A percentile compares a stretch with the other conserved stretches of the same genome.
Evolutionary conservation across 2,113 vertebrate genomes (phyloP).

Genomic region (Lanius ludovicianus): DNA sequence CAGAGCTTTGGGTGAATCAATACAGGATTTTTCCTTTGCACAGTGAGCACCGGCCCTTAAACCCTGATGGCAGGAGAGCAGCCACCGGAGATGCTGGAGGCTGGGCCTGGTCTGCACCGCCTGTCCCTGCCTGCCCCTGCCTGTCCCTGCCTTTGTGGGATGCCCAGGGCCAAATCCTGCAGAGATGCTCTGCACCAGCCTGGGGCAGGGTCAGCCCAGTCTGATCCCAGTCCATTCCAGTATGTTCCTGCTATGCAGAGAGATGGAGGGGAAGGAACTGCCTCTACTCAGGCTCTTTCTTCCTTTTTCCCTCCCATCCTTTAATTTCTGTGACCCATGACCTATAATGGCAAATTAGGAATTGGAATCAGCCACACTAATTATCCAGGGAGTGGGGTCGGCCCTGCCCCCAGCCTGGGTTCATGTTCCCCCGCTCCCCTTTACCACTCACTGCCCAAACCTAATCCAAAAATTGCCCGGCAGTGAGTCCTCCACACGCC

Average conservation of each 20-base stretch:
- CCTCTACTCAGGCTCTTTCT: not conserved
- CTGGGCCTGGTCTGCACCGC: not conserved
- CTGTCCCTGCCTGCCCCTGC: not conserved
- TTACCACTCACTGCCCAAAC: not conserved
- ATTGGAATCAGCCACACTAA: not conserved
- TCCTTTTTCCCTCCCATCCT: not conserved
- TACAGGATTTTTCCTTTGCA: constrained; percentile 12
- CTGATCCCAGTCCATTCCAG: not conserved
- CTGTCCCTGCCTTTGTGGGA: not conserved
- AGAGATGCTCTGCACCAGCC: not conserved
- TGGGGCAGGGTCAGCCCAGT: not conserved
- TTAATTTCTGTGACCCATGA: not conserved
- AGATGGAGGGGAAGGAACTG: not conserved
- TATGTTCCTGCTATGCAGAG: not conserved
- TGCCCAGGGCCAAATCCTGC: not conserved
- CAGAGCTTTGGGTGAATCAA: constrained; percentile 63
- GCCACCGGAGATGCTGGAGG: not conserved
- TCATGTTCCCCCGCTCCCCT: rapidly evolving
- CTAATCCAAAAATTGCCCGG: rapidly evolving
- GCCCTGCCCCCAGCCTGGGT: not conserved
- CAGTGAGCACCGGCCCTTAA: not conserved
- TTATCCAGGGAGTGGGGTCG: rapidly evolving
- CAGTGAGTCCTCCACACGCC: rapidly evolving
- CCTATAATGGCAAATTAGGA: not conserved
- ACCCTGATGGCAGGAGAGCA: not conserved